Evolutionary conservation across 1,140 invertebrate genomes (phyloP).

Genomic region (Panagrolaimus sp.): DNA sequence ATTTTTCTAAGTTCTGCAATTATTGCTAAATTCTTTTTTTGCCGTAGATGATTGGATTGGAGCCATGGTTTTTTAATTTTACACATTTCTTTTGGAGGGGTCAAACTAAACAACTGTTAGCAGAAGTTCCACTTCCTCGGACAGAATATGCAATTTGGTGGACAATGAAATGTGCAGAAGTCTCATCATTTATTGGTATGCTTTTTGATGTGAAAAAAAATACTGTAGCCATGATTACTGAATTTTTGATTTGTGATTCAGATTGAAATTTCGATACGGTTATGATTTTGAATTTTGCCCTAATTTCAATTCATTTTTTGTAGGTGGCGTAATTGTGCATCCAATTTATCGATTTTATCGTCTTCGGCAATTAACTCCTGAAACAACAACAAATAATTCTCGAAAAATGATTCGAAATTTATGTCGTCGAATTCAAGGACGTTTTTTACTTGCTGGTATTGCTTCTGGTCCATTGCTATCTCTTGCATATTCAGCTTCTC

Average conservation of each 20-base stretch:
- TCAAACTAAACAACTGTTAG: slow-evolving; percentile 33
- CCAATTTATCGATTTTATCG: slow-evolving; percentile 50
- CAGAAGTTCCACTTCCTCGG: slow-evolving; percentile 36
- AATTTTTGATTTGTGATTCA: neutral
- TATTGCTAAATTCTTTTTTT: neutral
- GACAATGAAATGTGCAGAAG: slow-evolving; percentile 45
- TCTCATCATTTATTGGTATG: slow-evolving; percentile 44
- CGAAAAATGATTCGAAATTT: slow-evolving; percentile 47
- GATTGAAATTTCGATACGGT: slow-evolving; percentile 15
- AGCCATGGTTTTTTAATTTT: slow-evolving; percentile 52
- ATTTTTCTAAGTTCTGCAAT: neutral
- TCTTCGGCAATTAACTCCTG: slow-evolving; percentile 36
- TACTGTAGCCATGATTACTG: neutral
- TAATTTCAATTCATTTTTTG: slow-evolving; percentile 22
- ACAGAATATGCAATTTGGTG: slow-evolving; percentile 47
- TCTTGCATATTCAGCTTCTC: slow-evolving; percentile 24
- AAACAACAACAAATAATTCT: slow-evolving; percentile 52
- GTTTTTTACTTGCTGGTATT: slow-evolving; percentile 44
- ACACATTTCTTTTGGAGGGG: slow-evolving; percentile 34
- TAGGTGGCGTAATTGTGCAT: slow-evolving; percentile 48
- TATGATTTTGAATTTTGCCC: too few relatives aligned
- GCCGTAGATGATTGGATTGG: slow-evolving; percentile 39
- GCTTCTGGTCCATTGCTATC: slow-evolving; percentile 39
- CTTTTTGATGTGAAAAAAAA: neutral
- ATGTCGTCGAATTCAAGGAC: slow-evolving; percentile 49